Conservation (phyloP, 2,113 vertebrate genomes). For the Paramisgurnus dabryanus region DNA sequence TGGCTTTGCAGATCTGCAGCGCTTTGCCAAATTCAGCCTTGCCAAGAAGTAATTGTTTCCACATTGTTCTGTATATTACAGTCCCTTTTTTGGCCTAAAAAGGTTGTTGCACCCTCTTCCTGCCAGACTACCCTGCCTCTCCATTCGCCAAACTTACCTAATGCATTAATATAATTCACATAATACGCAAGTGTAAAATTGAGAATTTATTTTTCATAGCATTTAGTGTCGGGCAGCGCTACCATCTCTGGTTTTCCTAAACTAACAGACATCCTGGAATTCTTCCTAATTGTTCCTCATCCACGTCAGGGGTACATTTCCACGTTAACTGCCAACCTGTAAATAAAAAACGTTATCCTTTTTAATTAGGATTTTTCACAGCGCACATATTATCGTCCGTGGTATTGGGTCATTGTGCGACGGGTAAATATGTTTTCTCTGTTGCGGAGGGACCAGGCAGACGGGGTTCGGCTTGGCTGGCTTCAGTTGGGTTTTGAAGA, state of each 20-base stretch:
- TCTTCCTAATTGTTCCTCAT: constrained; percentile 8
- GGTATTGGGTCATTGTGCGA: neutral
- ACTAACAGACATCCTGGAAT: constrained; percentile 20
- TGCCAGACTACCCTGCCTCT: constrained; percentile 46
- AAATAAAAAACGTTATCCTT: constrained; percentile 7
- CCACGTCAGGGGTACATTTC: constrained; percentile 14
- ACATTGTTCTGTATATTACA: constrained; percentile 64
- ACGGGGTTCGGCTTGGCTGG: constrained; percentile 33
- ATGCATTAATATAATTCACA: constrained; percentile 49
- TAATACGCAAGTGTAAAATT: constrained; percentile 57
- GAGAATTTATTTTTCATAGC: constrained; percentile 44
- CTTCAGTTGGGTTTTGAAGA: constrained; percentile 16
- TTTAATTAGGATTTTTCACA: constrained; percentile 8
- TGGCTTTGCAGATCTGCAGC: constrained; percentile 53
- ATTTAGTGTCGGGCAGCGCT: constrained; percentile 14
- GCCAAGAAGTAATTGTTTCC: constrained; percentile 74
- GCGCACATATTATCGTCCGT: neutral
- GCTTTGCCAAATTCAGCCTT: constrained; percentile 47
- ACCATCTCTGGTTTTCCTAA: constrained; percentile 6
- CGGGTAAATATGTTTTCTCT: constrained; percentile 38
- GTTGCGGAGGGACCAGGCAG: constrained; percentile 45
- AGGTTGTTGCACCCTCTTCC: constrained; percentile 39
- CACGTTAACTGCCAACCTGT: constrained; percentile 8
- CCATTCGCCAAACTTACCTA: constrained; percentile 46
- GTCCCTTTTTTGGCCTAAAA: constrained; percentile 50